Percentiles rank a stretch among this genome's conserved stretches.
Conservation (phyloP, 30 jellyfish, hydroid and myxozoan genomes). For the Cassiopea andromeda region DNA sequence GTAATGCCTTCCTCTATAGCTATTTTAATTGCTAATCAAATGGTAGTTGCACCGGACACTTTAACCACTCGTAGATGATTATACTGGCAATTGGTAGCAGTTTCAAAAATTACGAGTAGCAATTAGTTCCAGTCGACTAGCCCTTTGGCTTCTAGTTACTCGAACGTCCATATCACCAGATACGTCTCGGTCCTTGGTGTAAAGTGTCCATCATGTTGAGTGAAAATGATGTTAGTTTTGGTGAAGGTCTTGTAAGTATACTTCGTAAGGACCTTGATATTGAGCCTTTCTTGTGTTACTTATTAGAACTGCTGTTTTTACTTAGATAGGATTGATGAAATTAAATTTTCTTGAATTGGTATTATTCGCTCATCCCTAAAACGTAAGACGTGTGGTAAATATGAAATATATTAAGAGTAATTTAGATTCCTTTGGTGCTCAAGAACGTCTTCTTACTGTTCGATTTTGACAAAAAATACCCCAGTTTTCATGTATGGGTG, state of each 20-base stretch:
- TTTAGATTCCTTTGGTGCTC: too few relatives aligned
- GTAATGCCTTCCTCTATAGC: background rate
- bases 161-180: background rate
- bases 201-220: background rate
- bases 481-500: too few relatives aligned
- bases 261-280: background rate
- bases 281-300: too few relatives aligned
- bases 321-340: too few relatives aligned
- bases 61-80: background rate
- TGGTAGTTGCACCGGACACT: background rate
- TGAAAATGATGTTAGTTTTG: background rate
- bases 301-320: too few relatives aligned
- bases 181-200: background rate
- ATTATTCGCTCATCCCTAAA: too few relatives aligned
- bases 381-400: too few relatives aligned
- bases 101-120: background rate
- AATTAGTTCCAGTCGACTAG: background rate
- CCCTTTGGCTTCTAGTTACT: background rate
- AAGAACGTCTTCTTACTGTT: too few relatives aligned
- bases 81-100: background rate
- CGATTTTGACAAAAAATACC: too few relatives aligned
- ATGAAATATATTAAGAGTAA: too few relatives aligned
- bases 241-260: background rate
- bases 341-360: too few relatives aligned
- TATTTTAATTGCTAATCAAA: background rate